Conservation (phyloP, 2,888 invertebrate genomes). For the Melanostoma scalare region DNA sequence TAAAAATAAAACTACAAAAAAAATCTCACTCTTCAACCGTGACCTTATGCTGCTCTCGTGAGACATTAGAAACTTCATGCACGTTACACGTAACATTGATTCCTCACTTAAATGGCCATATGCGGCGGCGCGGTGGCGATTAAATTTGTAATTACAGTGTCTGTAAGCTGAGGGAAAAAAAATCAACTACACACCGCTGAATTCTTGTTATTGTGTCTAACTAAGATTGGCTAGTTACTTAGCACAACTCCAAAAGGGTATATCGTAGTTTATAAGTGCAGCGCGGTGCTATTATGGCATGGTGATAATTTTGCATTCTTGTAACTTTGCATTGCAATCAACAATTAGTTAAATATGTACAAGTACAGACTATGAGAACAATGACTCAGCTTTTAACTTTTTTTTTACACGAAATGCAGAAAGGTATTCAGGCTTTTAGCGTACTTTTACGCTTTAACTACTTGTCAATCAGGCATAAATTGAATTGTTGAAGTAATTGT, state of each 20-base stretch:
- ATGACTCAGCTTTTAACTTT: too few relatives aligned
- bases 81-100: constrained; percentile 54
- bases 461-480: too few relatives aligned
- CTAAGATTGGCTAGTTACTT: too few relatives aligned
- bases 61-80: constrained; percentile 40
- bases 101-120: constrained; percentile 35
- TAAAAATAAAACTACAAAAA: background rate
- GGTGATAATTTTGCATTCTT: constrained; percentile 19
- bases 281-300: background rate
- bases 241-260: too few relatives aligned
- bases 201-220: constrained; percentile 17
- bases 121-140: constrained; percentile 1
- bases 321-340: constrained; percentile 11
- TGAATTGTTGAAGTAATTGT: too few relatives aligned
- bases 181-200: background rate
- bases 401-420: too few relatives aligned
- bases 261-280: background rate
- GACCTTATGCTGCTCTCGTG: constrained; percentile 42
- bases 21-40: constrained; percentile 38
- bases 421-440: too few relatives aligned
- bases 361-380: too few relatives aligned
- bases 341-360: constrained; percentile 3
- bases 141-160: constrained; percentile 35
- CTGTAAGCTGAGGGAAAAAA: background rate
- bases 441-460: too few relatives aligned